Percentiles rank a stretch among this genome's conserved stretches.
Conservation (phyloP, 2,113 vertebrate genomes). For the Shinisaurus crocodilurus region DNA sequence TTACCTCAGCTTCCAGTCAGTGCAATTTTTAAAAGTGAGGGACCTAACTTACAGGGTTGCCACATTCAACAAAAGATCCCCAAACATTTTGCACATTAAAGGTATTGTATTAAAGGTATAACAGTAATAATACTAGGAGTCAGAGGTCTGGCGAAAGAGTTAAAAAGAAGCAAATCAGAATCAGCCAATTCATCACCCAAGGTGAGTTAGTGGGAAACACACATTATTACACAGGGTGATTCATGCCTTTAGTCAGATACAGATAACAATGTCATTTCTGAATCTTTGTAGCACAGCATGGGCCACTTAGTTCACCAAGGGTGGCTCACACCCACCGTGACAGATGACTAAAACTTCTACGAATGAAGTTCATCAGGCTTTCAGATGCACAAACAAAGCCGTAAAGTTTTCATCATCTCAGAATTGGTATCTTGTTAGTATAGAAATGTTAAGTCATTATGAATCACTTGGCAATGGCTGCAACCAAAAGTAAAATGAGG, state of each 20-base stretch:
- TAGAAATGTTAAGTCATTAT: slow-evolving; percentile 69
- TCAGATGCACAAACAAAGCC: slow-evolving; percentile 60
- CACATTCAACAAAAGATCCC: not conserved
- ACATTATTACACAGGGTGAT: slow-evolving; percentile 64
- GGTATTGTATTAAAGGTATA: not conserved
- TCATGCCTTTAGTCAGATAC: slow-evolving; percentile 54
- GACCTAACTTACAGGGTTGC: not conserved
- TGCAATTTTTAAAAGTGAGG: not conserved
- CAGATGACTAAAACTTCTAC: slow-evolving; percentile 57
- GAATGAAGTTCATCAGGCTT: slow-evolving; percentile 55
- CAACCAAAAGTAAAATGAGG: slow-evolving; percentile 71
- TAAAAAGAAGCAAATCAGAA: slow-evolving; percentile 3
- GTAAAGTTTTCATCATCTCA: slow-evolving; percentile 66
- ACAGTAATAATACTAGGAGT: not conserved
- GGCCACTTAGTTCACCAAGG: slow-evolving; percentile 67
- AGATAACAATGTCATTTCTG: slow-evolving; percentile 50
- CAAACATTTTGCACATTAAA: not conserved
- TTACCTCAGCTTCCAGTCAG: not conserved
- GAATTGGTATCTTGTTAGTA: slow-evolving; percentile 57
- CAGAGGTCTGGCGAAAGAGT: not conserved
- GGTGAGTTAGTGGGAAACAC: not conserved
- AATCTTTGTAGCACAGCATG: slow-evolving; percentile 59
- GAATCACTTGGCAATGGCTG: slow-evolving; percentile 69
- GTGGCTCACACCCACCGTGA: slow-evolving; percentile 58
- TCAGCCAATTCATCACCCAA: slow-evolving; percentile 16